Evolutionary conservation across 2,113 vertebrate genomes (phyloP).

Genomic region (Halichoeres trimaculatus): DNA sequence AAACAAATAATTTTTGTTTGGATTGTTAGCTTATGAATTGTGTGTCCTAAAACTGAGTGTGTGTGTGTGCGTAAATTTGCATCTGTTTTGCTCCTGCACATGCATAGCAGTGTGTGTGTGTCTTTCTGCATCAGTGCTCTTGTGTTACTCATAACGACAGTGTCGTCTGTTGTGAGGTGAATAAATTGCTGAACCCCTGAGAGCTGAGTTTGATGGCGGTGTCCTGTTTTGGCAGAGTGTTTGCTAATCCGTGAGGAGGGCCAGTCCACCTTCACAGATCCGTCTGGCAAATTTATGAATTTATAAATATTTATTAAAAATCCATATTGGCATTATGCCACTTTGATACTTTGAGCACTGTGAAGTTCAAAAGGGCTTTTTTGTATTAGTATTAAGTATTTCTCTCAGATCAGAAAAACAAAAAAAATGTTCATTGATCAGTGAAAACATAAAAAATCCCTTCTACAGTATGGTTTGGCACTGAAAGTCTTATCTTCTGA

Average conservation of each 20-base stretch:
- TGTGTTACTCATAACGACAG: slow-evolving; percentile 26
- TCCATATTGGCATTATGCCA: slow-evolving; percentile 32
- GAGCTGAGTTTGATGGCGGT: slow-evolving; percentile 41
- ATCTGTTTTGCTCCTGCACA: neutral
- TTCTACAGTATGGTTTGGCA: neutral
- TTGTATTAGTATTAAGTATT: neutral
- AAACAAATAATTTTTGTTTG: no score
- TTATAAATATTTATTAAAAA: no score
- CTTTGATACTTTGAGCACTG: slow-evolving; percentile 29
- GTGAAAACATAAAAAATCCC: neutral
- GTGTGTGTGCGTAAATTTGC: no score
- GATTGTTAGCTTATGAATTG: no score
- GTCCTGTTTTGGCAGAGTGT: slow-evolving; percentile 33
- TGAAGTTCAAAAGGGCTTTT: neutral
- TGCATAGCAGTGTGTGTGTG: slow-evolving; percentile 9
- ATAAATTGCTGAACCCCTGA: slow-evolving; percentile 42
- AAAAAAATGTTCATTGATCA: neutral
- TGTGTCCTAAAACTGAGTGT: no score
- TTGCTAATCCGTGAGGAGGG: slow-evolving; percentile 45
- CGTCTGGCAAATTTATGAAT: neutral
- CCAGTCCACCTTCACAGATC: slow-evolving; percentile 9
- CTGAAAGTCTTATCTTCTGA: neutral
- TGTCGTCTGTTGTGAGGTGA: slow-evolving; percentile 21
- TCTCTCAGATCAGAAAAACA: neutral
- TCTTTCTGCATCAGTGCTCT: slow-evolving; percentile 15